Percentiles rank a stretch among this genome's conserved stretches.
Evolutionary conservation across 2,888 invertebrate genomes (phyloP).

Genomic region (Clanis bilineata): DNA sequence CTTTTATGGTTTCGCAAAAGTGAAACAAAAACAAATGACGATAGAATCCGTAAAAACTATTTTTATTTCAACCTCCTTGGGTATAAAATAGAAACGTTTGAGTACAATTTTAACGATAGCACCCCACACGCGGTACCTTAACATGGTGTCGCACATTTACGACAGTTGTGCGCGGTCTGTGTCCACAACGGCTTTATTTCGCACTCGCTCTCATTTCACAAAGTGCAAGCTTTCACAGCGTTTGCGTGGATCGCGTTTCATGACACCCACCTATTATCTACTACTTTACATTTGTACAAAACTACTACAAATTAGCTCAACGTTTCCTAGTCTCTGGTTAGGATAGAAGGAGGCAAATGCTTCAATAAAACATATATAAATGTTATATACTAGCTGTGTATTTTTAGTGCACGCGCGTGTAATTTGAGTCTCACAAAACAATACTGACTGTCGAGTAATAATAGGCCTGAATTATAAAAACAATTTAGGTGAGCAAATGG

Average conservation of each 20-base stretch:
- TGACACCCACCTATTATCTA: conserved; percentile 57
- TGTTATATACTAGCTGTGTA: no score
- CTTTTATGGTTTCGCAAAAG: no score
- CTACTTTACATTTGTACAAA: conserved; percentile 39
- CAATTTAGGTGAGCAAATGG: no score
- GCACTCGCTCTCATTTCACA: conserved; percentile 66
- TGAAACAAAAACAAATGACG: no score
- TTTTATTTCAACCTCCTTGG: no score
- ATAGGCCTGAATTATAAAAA: no score
- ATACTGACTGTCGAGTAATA: no score
- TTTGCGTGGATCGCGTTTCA: conserved; percentile 58
- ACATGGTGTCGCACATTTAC: conserved; percentile 45
- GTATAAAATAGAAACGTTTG: no score
- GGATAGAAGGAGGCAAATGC: neutral
- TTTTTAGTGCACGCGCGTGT: no score
- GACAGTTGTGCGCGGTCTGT: conserved; percentile 51
- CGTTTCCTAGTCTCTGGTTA: neutral
- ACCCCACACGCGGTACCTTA: conserved; percentile 30
- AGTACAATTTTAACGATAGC: conserved; percentile 15
- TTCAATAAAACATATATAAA: neutral
- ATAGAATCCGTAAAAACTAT: no score
- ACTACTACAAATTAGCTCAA: neutral
- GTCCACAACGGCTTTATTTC: conserved; percentile 56
- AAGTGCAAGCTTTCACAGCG: conserved; percentile 69
- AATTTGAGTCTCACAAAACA: no score